A percentile compares a stretch with the other conserved stretches of the same genome.
Evolutionary conservation across 2,113 vertebrate species (phyloP).

Genomic region (Garra rufa): DNA sequence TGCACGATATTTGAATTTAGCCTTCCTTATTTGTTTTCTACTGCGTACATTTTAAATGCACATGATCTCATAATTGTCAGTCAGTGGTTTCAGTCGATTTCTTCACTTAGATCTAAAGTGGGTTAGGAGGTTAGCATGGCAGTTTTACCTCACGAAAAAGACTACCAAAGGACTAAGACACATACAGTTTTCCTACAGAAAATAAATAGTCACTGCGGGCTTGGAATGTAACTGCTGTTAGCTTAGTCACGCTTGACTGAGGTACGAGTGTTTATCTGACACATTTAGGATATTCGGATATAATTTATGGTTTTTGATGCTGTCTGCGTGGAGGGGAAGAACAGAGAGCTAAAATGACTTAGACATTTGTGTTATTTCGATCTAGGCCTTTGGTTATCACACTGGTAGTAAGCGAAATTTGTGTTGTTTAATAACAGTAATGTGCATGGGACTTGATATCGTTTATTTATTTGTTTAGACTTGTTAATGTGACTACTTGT

Average conservation of each 20-base stretch:
- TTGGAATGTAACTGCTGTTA: conserved; percentile 41
- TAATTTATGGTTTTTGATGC: conserved; percentile 36
- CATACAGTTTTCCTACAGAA: conserved; percentile 4
- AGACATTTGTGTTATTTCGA: conserved; percentile 78
- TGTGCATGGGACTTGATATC: neutral
- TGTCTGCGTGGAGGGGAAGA: neutral
- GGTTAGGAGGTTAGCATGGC: neutral
- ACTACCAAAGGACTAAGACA: neutral
- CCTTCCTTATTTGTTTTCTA: neutral
- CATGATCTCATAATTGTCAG: neutral
- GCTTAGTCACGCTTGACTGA: conserved; percentile 45
- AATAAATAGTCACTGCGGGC: conserved; percentile 31
- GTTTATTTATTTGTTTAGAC: neutral
- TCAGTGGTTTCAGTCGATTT: conserved; percentile 11
- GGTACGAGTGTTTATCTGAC: conserved; percentile 48
- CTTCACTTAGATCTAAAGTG: neutral
- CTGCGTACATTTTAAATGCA: neutral
- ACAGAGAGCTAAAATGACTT: conserved; percentile 77
- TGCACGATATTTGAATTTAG: neutral
- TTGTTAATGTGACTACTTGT: neutral
- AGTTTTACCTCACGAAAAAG: conserved; percentile 24
- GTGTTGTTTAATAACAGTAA: conserved; percentile 78
- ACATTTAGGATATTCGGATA: conserved; percentile 36
- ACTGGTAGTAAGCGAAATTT: neutral
- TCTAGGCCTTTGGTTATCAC: neutral